These are phyloP conservation scores for Oithona nana DNA, from an alignment of 2,888 invertebrate genomes.

Conservation along the genomic window DNA sequence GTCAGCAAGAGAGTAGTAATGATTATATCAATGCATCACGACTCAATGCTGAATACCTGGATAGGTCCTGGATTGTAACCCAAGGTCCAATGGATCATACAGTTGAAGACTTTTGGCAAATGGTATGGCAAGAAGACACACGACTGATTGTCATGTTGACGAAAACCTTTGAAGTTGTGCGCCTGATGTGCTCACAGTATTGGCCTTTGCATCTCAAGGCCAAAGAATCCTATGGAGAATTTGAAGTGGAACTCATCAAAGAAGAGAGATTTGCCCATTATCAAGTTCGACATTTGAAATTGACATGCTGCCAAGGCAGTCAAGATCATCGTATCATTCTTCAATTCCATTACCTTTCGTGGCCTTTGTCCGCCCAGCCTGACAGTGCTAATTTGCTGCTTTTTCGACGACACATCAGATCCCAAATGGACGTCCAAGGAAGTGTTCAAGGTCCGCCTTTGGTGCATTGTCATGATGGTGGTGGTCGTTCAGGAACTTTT, in stretches of 20 bases:
- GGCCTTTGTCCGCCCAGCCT: background rate
- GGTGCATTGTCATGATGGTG: constrained; percentile 5
- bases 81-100: constrained; percentile 9
- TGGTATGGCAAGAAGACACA: constrained; percentile 6
- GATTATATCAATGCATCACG: constrained; percentile 1
- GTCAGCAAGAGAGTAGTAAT: background rate
- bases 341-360: background rate
- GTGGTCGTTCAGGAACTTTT: background rate
- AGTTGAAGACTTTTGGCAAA: background rate
- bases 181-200: constrained; percentile 9
- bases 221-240: background rate
- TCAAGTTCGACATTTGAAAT: no score
- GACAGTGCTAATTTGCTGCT: background rate
- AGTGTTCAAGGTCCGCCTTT: background rate
- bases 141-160: constrained; percentile 6
- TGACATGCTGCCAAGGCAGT: no score
- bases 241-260: background rate
- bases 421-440: background rate
- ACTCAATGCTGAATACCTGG: background rate
- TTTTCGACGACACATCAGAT: background rate
- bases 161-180: constrained; percentile 3
- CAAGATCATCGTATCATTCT: no score
- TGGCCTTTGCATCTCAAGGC: background rate
- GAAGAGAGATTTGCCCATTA: constrained; percentile 7
- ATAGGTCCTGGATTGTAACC: constrained; percentile 3